phyloP scores from a whole-genome alignment of 2,888 invertebrate species.

The Blastobasis lacticolella region DNA sequence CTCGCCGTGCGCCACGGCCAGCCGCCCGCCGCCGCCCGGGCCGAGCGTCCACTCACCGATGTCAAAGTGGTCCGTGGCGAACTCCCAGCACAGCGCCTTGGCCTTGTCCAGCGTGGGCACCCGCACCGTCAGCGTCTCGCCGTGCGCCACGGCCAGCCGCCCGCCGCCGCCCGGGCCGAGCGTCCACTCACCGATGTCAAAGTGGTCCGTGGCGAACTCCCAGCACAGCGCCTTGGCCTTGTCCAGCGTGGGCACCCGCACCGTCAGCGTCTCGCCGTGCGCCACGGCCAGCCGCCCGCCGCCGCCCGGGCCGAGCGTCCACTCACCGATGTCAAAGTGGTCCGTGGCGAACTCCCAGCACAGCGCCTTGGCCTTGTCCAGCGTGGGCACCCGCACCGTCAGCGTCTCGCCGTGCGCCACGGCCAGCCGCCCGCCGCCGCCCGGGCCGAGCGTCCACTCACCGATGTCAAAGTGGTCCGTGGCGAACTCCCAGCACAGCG shows the following conservation, averaged over 20 bases:
- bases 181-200: too few species aligned
- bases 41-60: constrained; percentile 84
- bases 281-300: too few species aligned
- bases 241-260: too few species aligned
- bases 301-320: too few species aligned
- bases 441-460: too few species aligned
- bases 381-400: constrained; percentile 97
- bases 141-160: constrained; percentile 94
- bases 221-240: too few species aligned
- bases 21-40: constrained; percentile 88
- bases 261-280: too few species aligned
- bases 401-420: constrained; percentile 98
- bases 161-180: constrained; percentile 89
- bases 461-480: too few species aligned
- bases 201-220: too few species aligned
- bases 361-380: constrained; percentile 91
- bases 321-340: constrained; percentile 90
- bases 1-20: constrained; percentile 96
- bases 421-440: constrained; percentile 91
- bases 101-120: constrained; percentile 98
- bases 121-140: constrained; percentile 96
- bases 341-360: constrained; percentile 99
- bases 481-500: too few species aligned
- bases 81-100: constrained; percentile 97
- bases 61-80: constrained; percentile 98